Base-by-base conservation (phyloP, 2,888 invertebrate genomes). In the Crioceris asparagi region DNA sequence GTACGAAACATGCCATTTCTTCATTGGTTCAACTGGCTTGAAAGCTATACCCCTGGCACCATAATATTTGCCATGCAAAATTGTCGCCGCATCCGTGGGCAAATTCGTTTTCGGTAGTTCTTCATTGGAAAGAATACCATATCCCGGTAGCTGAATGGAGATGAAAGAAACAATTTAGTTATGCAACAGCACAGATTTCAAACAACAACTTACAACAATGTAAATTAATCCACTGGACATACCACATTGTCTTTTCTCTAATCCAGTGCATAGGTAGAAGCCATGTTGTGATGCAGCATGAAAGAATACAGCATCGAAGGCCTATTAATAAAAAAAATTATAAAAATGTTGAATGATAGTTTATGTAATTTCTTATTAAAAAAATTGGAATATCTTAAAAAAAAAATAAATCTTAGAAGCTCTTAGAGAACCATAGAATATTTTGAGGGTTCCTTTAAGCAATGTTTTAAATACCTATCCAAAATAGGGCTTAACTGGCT, bases 261-360 rank as follows among this genome's bases (percentile, higher is more conserved):
- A 70, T 1, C 82, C 82, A 0, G 74, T 69, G 49, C 78, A 72
- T 17, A 83, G 61, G 52, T 77, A 83, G 25, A 73, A 66, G 0
- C 82, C 84, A 10, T 71, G 67, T 14, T 59, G 56, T 44, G 73
- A 74, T 17, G 72, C 72, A 0, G 75, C 79, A 61, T 83, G 79
- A 60, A 85, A 81, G 59, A 83, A 84, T 1, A 83, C 77, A 3
- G 83, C 83, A 60, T 86, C 85, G 44, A 83, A 83, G 2, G 80
- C 80, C 77, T 79, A 32, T 27, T 30, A 36, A 18, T 27, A 30
- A 14, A 32, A 29, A 7, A 4, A n/a, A n/a, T n/a, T n/a, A n/a
- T n/a, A n/a, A n/a, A n/a, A n/a, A n/a, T n/a, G n/a, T n/a, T n/a
- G n/a, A n/a, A n/a, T n/a, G n/a, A n/a, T n/a, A n/a, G n/a, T n/a